phyloP scores from a whole-genome alignment of 23 tunicate species.

The Trididemnum miniatum region DNA sequence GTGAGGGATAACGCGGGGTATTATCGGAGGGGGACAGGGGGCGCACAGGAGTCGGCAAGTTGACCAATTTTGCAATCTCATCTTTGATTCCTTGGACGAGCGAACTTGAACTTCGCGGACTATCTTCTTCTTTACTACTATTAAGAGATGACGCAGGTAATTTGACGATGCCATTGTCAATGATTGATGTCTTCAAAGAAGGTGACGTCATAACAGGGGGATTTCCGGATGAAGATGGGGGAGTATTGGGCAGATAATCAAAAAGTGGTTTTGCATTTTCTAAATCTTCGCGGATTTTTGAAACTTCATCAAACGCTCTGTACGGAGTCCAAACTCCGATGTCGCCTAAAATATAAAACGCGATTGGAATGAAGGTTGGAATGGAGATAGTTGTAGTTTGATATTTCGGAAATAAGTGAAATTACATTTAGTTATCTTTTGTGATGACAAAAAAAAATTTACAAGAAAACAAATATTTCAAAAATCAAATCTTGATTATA shows the following conservation, averaged over 20 bases:
- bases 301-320: conserved; percentile 54
- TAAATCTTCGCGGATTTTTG: conserved; percentile 15
- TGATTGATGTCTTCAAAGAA: background rate
- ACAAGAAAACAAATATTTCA: no score
- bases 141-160: background rate
- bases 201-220: no score
- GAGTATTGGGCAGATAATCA: background rate
- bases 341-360: background rate
- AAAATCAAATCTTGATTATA: no score
- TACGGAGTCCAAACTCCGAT: conserved; percentile 51
- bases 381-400: no score
- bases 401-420: no score
- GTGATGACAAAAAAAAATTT: no score
- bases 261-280: conserved; percentile 2
- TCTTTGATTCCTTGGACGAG: conserved; percentile 2
- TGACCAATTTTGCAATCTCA: background rate
- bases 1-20: no score
- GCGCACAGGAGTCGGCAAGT: background rate
- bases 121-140: background rate
- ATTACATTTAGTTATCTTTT: no score
- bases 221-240: conserved; percentile 11
- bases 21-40: background rate
- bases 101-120: background rate
- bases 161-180: background rate
- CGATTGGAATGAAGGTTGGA: no score